These are phyloP conservation scores for Callithrix jacchus DNA, from an alignment of 2,113 vertebrate species.

Conservation along the genomic window DNA sequence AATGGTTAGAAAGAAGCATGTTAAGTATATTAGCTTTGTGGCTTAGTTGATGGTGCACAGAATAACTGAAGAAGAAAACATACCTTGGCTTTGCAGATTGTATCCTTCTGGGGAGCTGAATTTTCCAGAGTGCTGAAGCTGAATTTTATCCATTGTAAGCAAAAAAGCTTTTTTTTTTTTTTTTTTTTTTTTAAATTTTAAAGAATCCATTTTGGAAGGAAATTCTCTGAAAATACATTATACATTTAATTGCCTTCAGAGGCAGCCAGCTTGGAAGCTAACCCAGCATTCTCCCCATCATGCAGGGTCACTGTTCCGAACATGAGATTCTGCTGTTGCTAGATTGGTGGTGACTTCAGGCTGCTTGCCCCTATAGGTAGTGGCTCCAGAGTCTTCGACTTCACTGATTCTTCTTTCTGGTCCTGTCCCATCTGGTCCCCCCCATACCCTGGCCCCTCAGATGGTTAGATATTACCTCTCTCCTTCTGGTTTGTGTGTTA, in stretches of 20 bases:
- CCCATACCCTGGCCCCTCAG: rapidly evolving
- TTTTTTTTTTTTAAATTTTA: not conserved
- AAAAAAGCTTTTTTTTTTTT: no score
- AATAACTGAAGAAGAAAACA: not conserved
- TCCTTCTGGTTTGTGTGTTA: not conserved
- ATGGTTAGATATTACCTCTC: not conserved
- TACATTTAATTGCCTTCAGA: not conserved
- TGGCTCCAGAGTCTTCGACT: not conserved
- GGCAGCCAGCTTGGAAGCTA: not conserved
- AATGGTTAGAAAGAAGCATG: not conserved
- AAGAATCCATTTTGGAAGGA: constrained; percentile 1
- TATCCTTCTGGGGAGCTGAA: not conserved
- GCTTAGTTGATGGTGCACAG: not conserved
- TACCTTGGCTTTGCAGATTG: not conserved
- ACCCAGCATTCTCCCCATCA: not conserved
- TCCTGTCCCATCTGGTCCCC: not conserved
- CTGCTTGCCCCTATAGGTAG: not conserved
- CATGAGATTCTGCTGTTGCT: not conserved
- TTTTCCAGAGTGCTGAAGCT: constrained; percentile 8
- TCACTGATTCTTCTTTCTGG: not conserved
- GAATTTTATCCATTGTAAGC: constrained; percentile 7
- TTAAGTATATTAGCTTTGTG: not conserved
- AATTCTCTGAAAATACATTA: constrained; percentile 3
- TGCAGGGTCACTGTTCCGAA: not conserved
- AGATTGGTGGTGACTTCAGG: not conserved